Conservation (phyloP, 2,888 invertebrate genomes). For the Chloroclystis v-ata region DNA sequence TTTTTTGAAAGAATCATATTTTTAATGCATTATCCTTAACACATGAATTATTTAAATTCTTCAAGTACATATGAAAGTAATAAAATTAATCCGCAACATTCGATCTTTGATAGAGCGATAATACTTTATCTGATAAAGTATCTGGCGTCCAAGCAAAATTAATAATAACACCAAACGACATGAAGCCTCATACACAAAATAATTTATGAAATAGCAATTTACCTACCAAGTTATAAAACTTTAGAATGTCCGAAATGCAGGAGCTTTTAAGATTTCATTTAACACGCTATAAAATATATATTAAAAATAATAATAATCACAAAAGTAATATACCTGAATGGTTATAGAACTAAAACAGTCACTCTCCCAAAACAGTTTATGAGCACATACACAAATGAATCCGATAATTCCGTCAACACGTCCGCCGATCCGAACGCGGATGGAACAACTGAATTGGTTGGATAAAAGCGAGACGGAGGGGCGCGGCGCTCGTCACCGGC, state of each 20-base stretch:
- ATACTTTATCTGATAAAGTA: slow-evolving; percentile 6
- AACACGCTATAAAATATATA: no score
- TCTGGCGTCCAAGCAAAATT: slow-evolving; percentile 1
- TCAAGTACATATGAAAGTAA: no score
- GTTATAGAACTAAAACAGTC: slow-evolving; percentile 44
- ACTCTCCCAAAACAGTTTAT: slow-evolving; percentile 6
- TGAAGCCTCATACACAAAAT: no score
- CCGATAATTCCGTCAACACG: slow-evolving; percentile 41
- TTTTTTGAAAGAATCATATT: no score
- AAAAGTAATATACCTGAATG: slow-evolving; percentile 31
- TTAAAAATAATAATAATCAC: no score
- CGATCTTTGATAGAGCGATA: slow-evolving; percentile 8
- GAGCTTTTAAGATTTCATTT: no score
- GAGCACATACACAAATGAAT: slow-evolving; percentile 25
- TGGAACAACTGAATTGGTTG: slow-evolving; percentile 50
- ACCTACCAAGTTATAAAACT: not conserved
- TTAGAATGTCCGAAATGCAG: no score
- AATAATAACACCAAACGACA: not conserved
- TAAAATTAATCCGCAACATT: slow-evolving; percentile 4
- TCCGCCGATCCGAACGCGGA: slow-evolving; percentile 54
- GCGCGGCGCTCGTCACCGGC: slow-evolving; percentile 52
- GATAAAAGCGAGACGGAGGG: slow-evolving; percentile 49
- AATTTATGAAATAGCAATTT: no score
- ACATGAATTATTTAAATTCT: no score
- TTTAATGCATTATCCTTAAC: no score